These are phyloP conservation scores for Pristionchus entomophagus DNA, from an alignment of 2,888 invertebrate genomes.

Conservation along the genomic window DNA sequence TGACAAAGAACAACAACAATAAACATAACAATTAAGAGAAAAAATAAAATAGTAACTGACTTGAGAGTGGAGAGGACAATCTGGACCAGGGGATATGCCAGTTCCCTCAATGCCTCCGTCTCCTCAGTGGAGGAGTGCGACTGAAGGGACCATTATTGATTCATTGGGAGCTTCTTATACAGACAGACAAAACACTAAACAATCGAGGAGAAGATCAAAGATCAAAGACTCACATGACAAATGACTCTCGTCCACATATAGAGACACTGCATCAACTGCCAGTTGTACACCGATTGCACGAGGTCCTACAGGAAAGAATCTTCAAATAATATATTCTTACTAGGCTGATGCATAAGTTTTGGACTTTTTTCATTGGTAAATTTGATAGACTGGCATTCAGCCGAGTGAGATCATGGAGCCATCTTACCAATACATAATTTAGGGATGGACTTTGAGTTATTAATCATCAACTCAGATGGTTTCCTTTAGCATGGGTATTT, in stretches of 20 bases:
- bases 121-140: constrained; percentile 55
- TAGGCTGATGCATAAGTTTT: too few relatives aligned
- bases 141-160: neutral
- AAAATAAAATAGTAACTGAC: constrained; percentile 65
- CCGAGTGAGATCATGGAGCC: too few relatives aligned
- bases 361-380: too few relatives aligned
- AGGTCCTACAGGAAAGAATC: constrained; percentile 82
- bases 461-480: too few relatives aligned
- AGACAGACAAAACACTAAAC: neutral
- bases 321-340: neutral
- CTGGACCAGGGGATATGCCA: constrained; percentile 93
- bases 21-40: too few relatives aligned
- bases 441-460: too few relatives aligned
- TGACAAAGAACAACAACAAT: too few relatives aligned
- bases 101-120: constrained; percentile 69
- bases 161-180: neutral
- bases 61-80: constrained; percentile 88
- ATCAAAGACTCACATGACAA: constrained; percentile 71
- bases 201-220: neutral
- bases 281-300: constrained; percentile 94
- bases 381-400: too few relatives aligned
- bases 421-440: too few relatives aligned
- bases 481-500: too few relatives aligned
- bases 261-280: constrained; percentile 95
- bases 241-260: constrained; percentile 90